These are phyloP conservation scores for Hypocryptadius cinnamomeus DNA, from an alignment of 2,113 vertebrate genomes.

Conservation along the genomic window DNA sequence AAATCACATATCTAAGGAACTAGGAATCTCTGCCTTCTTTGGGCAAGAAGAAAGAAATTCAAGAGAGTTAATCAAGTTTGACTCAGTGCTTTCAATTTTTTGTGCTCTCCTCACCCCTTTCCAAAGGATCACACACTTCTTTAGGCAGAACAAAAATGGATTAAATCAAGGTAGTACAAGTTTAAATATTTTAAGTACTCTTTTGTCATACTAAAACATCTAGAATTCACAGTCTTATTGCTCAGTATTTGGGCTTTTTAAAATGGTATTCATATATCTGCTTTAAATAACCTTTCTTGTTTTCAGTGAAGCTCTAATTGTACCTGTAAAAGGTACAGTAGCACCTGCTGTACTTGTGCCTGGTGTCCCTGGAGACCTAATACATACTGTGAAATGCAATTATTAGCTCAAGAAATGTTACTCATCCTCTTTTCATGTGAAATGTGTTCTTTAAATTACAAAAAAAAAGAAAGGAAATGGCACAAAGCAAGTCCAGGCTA, in stretches of 20 bases:
- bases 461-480: background rate
- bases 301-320: constrained; percentile 5
- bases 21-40: background rate
- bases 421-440: background rate
- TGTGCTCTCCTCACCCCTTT: background rate
- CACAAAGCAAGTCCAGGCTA: background rate
- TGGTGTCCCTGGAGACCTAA: background rate
- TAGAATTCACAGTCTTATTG: background rate
- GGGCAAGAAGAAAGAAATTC: background rate
- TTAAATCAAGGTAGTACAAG: constrained; percentile 3
- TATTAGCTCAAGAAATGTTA: background rate
- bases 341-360: background rate
- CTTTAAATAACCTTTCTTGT: background rate
- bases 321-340: constrained; percentile 4
- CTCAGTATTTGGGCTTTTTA: background rate
- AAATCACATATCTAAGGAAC: background rate
- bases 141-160: background rate
- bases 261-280: background rate
- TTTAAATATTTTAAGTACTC: constrained; percentile 9
- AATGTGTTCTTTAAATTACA: background rate
- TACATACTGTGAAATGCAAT: background rate
- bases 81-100: background rate
- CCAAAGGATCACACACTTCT: background rate
- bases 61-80: background rate
- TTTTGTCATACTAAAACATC: background rate